Percentiles rank a stretch among this genome's conserved stretches.
These are phyloP conservation scores for Haplochromis vanheusdeni DNA, from an alignment of 2,113 vertebrate species.

Conservation along the genomic window DNA sequence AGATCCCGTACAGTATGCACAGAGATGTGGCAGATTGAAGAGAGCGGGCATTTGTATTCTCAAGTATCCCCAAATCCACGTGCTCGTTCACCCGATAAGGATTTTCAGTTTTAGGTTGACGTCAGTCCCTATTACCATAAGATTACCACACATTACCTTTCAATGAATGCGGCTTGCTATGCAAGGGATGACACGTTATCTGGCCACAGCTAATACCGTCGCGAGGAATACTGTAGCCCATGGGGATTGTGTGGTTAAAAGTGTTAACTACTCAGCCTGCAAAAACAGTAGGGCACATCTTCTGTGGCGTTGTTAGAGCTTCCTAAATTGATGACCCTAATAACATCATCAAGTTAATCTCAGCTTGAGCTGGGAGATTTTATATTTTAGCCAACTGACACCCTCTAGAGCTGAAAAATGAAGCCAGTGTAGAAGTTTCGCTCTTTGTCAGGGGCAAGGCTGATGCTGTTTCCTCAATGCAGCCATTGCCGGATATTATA, in stretches of 20 bases:
- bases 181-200: not conserved
- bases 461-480: not conserved
- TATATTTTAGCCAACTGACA: not conserved
- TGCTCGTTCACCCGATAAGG: slow-evolving; percentile 50
- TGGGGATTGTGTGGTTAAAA: not conserved
- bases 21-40: not conserved
- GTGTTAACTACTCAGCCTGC: not conserved
- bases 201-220: not conserved
- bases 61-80: slow-evolving; percentile 48
- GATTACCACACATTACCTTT: slow-evolving; percentile 55
- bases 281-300: not conserved
- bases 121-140: slow-evolving; percentile 38
- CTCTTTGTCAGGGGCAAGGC: not conserved
- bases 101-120: slow-evolving; percentile 46
- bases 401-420: not conserved
- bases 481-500: not conserved
- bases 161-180: not conserved
- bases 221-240: not conserved
- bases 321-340: not conserved
- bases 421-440: not conserved
- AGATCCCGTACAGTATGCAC: not conserved
- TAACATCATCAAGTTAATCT: not conserved
- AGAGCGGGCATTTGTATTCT: slow-evolving; percentile 2
- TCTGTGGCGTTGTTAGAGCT: not conserved
- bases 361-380: not conserved